A percentile compares a stretch with the other conserved stretches of the same genome.
These are phyloP conservation scores for Neotoxoptera formosana DNA, from an alignment of 1,140 invertebrate species.

Conservation along the genomic window DNA sequence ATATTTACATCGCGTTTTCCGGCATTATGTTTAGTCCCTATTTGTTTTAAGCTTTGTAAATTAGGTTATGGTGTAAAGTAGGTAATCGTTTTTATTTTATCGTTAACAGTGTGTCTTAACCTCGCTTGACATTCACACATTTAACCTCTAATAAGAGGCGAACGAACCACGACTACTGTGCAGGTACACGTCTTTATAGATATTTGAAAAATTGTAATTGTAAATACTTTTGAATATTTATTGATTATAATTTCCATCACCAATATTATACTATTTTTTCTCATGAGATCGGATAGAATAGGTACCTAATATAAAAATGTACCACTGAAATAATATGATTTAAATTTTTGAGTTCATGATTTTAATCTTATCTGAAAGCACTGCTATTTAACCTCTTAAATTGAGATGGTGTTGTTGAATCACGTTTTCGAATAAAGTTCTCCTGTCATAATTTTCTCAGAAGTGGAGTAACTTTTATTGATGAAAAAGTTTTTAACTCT, in stretches of 20 bases:
- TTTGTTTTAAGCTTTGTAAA: not conserved
- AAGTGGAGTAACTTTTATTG: not conserved
- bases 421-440: not conserved
- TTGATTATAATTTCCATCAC: not conserved
- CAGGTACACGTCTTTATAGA: not conserved
- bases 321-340: not conserved
- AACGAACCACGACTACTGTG: not conserved
- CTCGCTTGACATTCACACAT: not conserved
- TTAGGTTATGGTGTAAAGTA: not conserved
- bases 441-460: not conserved
- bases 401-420: not conserved
- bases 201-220: not conserved
- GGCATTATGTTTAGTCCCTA: not conserved
- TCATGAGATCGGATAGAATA: not conserved
- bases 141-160: not conserved
- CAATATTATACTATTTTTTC: not conserved
- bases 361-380: not conserved
- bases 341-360: not conserved
- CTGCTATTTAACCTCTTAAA: not conserved
- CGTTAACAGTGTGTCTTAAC: not conserved
- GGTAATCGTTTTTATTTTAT: not conserved
- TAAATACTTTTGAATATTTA: constrained; percentile 4
- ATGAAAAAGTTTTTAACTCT: not conserved
- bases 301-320: not conserved
- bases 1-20: not conserved